Evolutionary conservation across 1,140 invertebrate species (phyloP).

Genomic region (Drosophila bifasciata): DNA sequence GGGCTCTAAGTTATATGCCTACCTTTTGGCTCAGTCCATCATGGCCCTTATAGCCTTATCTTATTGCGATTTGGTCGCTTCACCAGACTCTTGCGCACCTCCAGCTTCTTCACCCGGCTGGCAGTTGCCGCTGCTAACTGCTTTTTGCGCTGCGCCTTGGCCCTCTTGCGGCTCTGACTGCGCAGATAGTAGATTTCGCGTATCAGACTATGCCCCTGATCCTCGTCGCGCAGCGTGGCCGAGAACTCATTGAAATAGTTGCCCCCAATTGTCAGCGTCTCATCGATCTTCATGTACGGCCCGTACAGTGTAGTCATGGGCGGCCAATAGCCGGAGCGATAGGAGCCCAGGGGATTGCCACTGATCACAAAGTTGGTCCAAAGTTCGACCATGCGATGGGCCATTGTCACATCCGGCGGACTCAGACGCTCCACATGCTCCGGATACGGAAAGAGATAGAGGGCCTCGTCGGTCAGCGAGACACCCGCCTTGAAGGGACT

Average conservation of each 20-base stretch:
- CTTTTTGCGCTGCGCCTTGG: conserved; percentile 38
- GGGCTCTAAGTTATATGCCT: too few relatives aligned
- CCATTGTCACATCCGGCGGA: conserved; percentile 71
- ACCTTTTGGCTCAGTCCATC: background rate
- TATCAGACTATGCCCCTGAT: conserved; percentile 67
- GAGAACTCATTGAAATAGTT: conserved; percentile 81
- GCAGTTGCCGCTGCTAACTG: conserved; percentile 17
- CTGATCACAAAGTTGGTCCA: conserved; percentile 82
- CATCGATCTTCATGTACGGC: conserved; percentile 80
- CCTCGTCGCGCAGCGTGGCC: conserved; percentile 71
- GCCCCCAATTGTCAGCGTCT: conserved; percentile 71
- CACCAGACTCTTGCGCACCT: conserved; percentile 60
- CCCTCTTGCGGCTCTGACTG: conserved; percentile 45
- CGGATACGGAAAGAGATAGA: conserved; percentile 81
- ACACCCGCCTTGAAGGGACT: conserved; percentile 80
- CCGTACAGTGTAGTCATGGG: conserved; percentile 81
- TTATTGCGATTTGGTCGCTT: conserved; percentile 71
- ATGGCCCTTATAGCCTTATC: conserved; percentile 57
- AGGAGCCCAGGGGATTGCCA: conserved; percentile 70
- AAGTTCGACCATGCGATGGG: conserved; percentile 77
- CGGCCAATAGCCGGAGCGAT: conserved; percentile 75
- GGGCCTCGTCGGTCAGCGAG: conserved; percentile 77
- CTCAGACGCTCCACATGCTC: conserved; percentile 72
- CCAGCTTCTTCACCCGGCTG: conserved; percentile 33
- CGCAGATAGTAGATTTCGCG: conserved; percentile 75